A percentile compares a stretch with the other conserved stretches of the same genome.
Evolutionary conservation across 2,888 invertebrate species (phyloP).

Genomic region (Tortricodes alternella): DNA sequence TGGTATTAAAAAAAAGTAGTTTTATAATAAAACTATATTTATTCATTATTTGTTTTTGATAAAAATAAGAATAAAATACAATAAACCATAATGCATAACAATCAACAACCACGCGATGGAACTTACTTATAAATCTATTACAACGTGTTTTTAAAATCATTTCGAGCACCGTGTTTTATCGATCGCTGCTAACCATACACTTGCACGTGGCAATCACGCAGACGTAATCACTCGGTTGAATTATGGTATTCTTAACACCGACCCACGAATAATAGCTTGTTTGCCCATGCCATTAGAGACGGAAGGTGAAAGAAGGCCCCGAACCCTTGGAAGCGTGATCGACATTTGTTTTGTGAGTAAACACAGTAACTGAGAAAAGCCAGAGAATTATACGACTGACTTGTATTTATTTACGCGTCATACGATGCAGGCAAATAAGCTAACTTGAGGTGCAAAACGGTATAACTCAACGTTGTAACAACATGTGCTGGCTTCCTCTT

Average conservation of each 20-base stretch:
- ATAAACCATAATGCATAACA: neutral
- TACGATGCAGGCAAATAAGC: conserved; percentile 25
- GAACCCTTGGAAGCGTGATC: conserved; percentile 22
- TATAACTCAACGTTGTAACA: conserved; percentile 20
- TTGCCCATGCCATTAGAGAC: conserved; percentile 51
- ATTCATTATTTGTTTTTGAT: no score
- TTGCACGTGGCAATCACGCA: conserved; percentile 51
- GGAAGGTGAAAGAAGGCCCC: conserved; percentile 34
- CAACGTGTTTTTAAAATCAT: conserved; percentile 1
- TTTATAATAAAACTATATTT: no score
- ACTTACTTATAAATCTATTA: neutral
- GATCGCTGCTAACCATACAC: conserved; percentile 24
- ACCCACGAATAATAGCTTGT: conserved; percentile 58
- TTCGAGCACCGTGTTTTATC: conserved; percentile 19
- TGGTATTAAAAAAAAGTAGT: no score
- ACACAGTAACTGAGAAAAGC: conserved; percentile 24
- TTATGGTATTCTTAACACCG: conserved; percentile 51
- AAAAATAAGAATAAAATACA: neutral
- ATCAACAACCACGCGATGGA: neutral
- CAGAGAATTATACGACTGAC: conserved; percentile 27
- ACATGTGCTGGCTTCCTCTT: conserved; percentile 19
- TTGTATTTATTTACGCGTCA: conserved; percentile 27
- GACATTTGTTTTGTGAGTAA: conserved; percentile 25
- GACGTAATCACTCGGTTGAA: conserved; percentile 54
- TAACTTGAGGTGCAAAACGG: neutral